Evolutionary conservation across 2,888 invertebrate species (phyloP).

Genomic region (Lordiphosa andalusiaca): DNA sequence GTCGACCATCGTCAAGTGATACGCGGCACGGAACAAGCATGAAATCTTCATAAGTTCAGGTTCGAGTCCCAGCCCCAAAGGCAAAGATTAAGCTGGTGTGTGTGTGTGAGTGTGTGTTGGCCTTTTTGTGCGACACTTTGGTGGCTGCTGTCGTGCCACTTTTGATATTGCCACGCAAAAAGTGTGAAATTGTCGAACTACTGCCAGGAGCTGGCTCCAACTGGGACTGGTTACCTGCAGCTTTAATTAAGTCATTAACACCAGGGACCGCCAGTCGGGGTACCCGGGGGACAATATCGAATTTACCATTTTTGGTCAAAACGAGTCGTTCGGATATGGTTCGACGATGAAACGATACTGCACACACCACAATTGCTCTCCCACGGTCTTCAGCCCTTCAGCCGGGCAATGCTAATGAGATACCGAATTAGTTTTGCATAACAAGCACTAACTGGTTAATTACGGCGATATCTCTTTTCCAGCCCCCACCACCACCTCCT

Average conservation of each 20-base stretch:
- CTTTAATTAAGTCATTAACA: slow-evolving; percentile 78
- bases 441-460: slow-evolving; percentile 73
- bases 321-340: slow-evolving; percentile 49
- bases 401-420: slow-evolving; percentile 21
- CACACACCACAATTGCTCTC: slow-evolving; percentile 65
- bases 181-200: slow-evolving; percentile 74
- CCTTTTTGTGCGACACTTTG: slow-evolving; percentile 40
- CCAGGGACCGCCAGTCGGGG: slow-evolving; percentile 55
- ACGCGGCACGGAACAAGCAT: slow-evolving; percentile 74
- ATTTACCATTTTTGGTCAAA: slow-evolving; percentile 71
- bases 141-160: slow-evolving; percentile 42
- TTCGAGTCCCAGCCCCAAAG: slow-evolving; percentile 10
- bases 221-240: slow-evolving; percentile 37
- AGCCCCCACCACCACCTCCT: slow-evolving; percentile 3
- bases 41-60: slow-evolving; percentile 52
- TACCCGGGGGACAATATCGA: slow-evolving; percentile 56
- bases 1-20: slow-evolving; percentile 59
- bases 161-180: slow-evolving; percentile 66
- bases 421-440: slow-evolving; percentile 53
- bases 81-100: slow-evolving; percentile 54
- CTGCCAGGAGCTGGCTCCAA: slow-evolving; percentile 35
- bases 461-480: slow-evolving; percentile 59
- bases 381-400: slow-evolving; percentile 39
- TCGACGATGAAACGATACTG: slow-evolving; percentile 63
- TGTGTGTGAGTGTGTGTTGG: slow-evolving; percentile 15